Evolutionary conservation across 2,888 invertebrate species (phyloP).

Genomic region (Julus scanicus): DNA sequence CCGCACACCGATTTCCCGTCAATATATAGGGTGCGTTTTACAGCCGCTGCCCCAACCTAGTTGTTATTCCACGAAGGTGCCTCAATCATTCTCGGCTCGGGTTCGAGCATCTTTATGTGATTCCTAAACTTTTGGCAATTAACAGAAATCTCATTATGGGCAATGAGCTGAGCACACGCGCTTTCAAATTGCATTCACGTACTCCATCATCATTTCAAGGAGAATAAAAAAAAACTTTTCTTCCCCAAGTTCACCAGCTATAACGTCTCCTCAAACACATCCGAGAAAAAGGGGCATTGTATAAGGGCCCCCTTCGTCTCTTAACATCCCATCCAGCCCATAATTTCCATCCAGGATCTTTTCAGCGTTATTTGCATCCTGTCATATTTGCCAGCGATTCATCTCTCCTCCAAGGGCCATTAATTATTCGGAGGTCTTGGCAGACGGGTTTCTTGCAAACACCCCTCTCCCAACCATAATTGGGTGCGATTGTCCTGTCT

Average conservation of each 20-base stretch:
- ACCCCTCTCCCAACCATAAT: too few relatives aligned
- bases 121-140: constrained; percentile 11
- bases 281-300: background rate
- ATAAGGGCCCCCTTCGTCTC: background rate
- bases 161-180: background rate
- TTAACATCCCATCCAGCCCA: background rate
- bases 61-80: background rate
- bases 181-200: constrained; percentile 3
- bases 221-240: background rate
- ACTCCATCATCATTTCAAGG: background rate
- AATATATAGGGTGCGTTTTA: background rate
- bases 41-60: background rate
- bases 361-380: background rate
- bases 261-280: background rate
- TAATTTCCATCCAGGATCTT: too few relatives aligned
- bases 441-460: background rate
- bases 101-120: background rate
- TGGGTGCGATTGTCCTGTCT: too few relatives aligned
- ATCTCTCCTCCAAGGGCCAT: background rate
- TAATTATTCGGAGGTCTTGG: background rate
- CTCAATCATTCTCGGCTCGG: background rate
- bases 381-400: background rate
- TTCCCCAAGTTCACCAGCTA: background rate
- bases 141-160: constrained; percentile 2
- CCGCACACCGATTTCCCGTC: background rate